Evolutionary conservation across 2,888 invertebrate species (phyloP).

Genomic region (Lobophora halterata): DNA sequence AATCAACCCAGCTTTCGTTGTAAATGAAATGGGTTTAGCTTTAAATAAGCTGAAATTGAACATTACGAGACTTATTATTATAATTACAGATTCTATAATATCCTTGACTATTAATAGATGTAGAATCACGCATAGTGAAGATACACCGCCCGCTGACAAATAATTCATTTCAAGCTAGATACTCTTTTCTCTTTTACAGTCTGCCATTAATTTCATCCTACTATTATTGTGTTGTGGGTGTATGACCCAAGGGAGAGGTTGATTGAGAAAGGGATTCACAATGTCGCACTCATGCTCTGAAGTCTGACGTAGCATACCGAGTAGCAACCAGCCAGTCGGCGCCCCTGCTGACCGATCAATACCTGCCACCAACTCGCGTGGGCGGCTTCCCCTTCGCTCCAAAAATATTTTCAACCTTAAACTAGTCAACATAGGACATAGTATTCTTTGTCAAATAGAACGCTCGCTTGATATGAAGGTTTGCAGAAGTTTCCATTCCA

Average conservation of each 20-base stretch:
- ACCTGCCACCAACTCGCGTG: constrained; percentile 51
- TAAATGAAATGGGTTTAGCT: too few species aligned
- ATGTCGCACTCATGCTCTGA: constrained; percentile 66
- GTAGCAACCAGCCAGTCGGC: constrained; percentile 49
- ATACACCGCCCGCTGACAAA: too few species aligned
- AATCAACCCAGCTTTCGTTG: constrained; percentile 8
- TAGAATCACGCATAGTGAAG: too few species aligned
- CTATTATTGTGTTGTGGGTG: constrained; percentile 17
- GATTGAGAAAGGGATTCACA: constrained; percentile 50
- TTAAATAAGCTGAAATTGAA: too few species aligned
- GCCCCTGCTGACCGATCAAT: constrained; percentile 66
- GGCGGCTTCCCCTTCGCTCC: constrained; percentile 54
- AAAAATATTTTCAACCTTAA: constrained; percentile 48
- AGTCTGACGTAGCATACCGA: too few species aligned
- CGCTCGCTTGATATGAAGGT: constrained; percentile 17
- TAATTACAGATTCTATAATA: too few species aligned
- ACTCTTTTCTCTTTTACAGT: constrained; percentile 5
- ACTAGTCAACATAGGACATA: constrained; percentile 27
- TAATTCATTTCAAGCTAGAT: too few species aligned
- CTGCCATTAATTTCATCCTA: constrained; percentile 1
- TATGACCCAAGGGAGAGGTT: constrained; percentile 38
- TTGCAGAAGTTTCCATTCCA: constrained; percentile 6
- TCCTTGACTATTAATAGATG: too few species aligned
- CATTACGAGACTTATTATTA: too few species aligned
- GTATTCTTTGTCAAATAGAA: constrained; percentile 29